Evolutionary conservation across 2,888 invertebrate genomes (phyloP), one percentile per base, ranked within the genome.

Genomic region (Lacanobia oleracea): DNA sequence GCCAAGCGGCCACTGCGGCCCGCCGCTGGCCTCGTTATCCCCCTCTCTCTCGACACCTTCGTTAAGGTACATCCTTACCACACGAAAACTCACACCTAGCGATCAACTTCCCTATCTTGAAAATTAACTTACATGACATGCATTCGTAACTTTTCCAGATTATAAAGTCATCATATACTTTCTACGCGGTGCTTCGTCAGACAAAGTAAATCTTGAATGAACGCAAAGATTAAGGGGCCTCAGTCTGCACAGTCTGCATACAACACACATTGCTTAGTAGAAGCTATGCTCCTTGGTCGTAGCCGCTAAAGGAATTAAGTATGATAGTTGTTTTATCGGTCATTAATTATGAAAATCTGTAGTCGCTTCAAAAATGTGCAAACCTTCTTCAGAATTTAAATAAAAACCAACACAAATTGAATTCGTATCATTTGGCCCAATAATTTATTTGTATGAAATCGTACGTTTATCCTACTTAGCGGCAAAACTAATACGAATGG

Each of bases 21-120:
- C 74, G 92, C 91, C 84, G 96, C 96, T 74, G 96, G 94, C 1
- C 92, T 89, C 81, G 90, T 96, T 79, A 93, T 97, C 64, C 93
- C 95, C 57, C 93, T 97, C 60, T 96, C 96, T 0, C 91, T 97
- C 23, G 91, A 94, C 68, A 96, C 96, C 18, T 96, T 96, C 83
- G 88, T 95, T 53, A 93, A 93, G 90, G 96, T 96, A 64, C 21
- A 16, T 6, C 3, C 27, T 9, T 27, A 21, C 14, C 21, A 14
- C 40, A 27, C 14, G 9, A 16, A 9, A 27, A 8, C 12, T 16
- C 37, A 23, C 23, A 56, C 12, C 23, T 10, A 45, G 37, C 12
- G 4, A 45, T 56, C 23, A 6, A 45, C 4, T 56, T 73, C 7
- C 18, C 10, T 12, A 12, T 6, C 51, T 43, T 43, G 0, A 18